phyloP scores from a whole-genome alignment of 1,140 invertebrate genomes.

The Charaxes varanes region DNA sequence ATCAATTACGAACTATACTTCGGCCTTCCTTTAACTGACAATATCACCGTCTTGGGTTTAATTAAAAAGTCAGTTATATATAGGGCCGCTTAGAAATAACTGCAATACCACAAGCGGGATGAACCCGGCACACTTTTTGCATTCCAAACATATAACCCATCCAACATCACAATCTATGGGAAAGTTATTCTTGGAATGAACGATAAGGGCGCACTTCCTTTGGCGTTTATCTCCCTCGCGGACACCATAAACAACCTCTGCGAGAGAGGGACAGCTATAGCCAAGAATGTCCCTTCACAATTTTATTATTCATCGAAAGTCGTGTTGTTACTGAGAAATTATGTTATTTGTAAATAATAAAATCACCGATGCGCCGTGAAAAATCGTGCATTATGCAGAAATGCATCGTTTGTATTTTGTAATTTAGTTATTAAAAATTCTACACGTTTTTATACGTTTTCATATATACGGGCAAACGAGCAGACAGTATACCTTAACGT shows the following conservation, averaged over 20 bases:
- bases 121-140: slow-evolving; percentile 50
- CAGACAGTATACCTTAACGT: no score
- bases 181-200: slow-evolving; percentile 68
- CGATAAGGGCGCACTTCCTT: slow-evolving; percentile 62
- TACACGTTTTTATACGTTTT: no score
- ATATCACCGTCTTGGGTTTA: neutral
- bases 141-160: slow-evolving; percentile 48
- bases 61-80: slow-evolving; percentile 8
- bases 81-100: slow-evolving; percentile 18
- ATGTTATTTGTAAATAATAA: slow-evolving; percentile 32
- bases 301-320: slow-evolving; percentile 61
- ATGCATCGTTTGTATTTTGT: no score
- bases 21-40: neutral
- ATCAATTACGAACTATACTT: no score
- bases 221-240: slow-evolving; percentile 33
- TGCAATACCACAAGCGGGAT: slow-evolving; percentile 21
- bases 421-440: no score
- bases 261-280: slow-evolving; percentile 29
- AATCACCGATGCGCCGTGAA: slow-evolving; percentile 21
- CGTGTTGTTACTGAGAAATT: slow-evolving; percentile 28
- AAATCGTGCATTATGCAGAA: slow-evolving; percentile 8
- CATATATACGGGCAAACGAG: no score
- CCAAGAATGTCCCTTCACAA: slow-evolving; percentile 54
- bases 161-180: slow-evolving; percentile 59
- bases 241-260: slow-evolving; percentile 4